Percentiles rank a stretch among this genome's conserved stretches.
Evolutionary conservation across 2,113 vertebrate species (phyloP).

Genomic region (Thomomys bottae): DNA sequence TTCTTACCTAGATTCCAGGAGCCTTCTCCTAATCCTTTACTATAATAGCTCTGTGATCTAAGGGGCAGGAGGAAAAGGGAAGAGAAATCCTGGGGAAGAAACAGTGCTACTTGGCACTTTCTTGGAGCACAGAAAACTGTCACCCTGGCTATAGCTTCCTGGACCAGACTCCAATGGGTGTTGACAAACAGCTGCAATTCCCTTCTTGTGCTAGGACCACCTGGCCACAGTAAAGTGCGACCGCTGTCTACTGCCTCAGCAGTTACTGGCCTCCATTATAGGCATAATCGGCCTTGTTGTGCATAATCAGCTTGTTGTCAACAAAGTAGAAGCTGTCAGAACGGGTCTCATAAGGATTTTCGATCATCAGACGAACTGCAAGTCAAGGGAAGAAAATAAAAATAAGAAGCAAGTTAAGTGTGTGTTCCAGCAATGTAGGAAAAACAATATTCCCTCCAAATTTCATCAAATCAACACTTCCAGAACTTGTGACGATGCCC

Average conservation of each 20-base stretch:
- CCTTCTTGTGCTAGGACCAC: slow-evolving; percentile 24
- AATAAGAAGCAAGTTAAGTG: background rate
- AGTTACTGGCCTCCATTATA: slow-evolving; percentile 96
- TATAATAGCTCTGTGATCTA: slow-evolving; percentile 62
- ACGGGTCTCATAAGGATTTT: slow-evolving; percentile 95
- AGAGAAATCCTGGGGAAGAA: slow-evolving; percentile 36
- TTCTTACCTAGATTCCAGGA: slow-evolving; percentile 50
- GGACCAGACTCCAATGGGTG: slow-evolving; percentile 28
- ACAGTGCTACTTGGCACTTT: slow-evolving; percentile 54
- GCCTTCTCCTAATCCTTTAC: slow-evolving; percentile 67
- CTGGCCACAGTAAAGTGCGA: slow-evolving; percentile 54
- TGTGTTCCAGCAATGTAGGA: background rate
- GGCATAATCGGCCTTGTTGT: slow-evolving; percentile 99
- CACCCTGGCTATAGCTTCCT: background rate
- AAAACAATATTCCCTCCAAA: background rate
- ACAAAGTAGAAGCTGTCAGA: slow-evolving; percentile 99
- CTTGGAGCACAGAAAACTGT: slow-evolving; percentile 28
- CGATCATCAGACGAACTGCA: slow-evolving; percentile 97
- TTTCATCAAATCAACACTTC: background rate
- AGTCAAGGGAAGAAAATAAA: slow-evolving; percentile 59
- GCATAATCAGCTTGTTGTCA: slow-evolving; percentile 99
- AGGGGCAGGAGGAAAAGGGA: background rate
- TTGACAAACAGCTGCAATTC: background rate
- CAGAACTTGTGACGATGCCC: background rate
- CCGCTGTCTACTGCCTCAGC: background rate